Base-by-base conservation (phyloP, 2,888 invertebrate species). In the Morpho helenor region DNA sequence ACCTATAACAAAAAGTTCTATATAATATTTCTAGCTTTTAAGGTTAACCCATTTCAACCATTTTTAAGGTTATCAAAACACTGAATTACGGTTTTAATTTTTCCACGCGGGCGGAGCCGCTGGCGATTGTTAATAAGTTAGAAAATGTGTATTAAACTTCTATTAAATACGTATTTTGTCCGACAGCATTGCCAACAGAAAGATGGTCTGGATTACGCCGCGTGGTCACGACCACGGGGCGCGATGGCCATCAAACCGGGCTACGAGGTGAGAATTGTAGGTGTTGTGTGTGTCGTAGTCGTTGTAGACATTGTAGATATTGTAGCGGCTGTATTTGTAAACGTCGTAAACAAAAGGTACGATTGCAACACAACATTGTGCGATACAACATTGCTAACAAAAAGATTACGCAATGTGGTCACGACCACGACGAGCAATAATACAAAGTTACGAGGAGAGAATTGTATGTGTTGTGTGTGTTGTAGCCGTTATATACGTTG, bases 181-280 rank as follows among this genome's bases (percentile, higher is more conserved):
- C 86, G 69, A 81, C 91, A 92, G 92, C 92, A 92, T 85, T 92
- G 92, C 75, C 92, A 92, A 78, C 92, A 92, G 69, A 92, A 91
- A 75, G 92, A 92, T 80, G 91, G 92, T 62, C 76, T 92, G 82
- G 92, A 92, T 78, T 92, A 92, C 72, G 86, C 91, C 69, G 84
- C 91, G 82, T 92, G 92, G 92, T 87, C 92, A 47, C 77, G 91
- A 44, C 89, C 91, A 79, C 87, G 92, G 68, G 92, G 92, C 67
- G 75, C 92, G 65, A 92, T 92, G 91, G 87, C 91, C 75, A 91
- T 91, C 83, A 92, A 92, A 70, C 92, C 92, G 67, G 92, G 92
- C 78, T 92, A 92, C 76, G 92, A 92, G 91, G 92, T 92, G 84
- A 91, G 87, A 63, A 48, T 60, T 54, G 62, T 52, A 54, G 57